phyloP scores from a whole-genome alignment of 1,140 invertebrate species.

The Epicauta chinensis region DNA sequence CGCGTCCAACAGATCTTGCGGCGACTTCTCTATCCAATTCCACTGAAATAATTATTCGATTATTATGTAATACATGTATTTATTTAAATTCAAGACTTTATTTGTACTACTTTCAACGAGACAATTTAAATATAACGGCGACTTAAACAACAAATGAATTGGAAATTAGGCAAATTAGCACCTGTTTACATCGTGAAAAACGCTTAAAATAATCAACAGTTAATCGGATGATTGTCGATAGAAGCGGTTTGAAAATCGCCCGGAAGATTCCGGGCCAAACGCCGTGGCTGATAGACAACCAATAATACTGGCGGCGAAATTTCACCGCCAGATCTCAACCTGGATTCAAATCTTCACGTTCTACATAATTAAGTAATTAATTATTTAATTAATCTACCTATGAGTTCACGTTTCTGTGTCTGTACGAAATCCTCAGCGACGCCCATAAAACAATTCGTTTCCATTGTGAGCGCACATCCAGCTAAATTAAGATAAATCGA shows the following conservation, averaged over 20 bases:
- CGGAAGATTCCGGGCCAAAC: no score
- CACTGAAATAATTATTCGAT: constrained; percentile 21
- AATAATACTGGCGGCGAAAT: no score
- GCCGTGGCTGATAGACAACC: no score
- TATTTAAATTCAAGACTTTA: constrained; percentile 2
- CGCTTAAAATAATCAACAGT: no score
- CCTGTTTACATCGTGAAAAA: background rate
- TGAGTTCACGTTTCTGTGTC: constrained; percentile 17
- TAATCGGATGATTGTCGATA: no score
- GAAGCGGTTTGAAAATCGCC: no score
- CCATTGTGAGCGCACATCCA: no score
- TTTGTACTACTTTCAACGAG: constrained; percentile 8
- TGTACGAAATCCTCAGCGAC: constrained; percentile 25
- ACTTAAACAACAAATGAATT: no score
- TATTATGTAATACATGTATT: constrained; percentile 3
- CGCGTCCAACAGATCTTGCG: constrained; percentile 10
- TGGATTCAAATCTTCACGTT: background rate
- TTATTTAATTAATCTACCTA: constrained; percentile 25
- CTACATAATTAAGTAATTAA: background rate
- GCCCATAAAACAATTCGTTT: constrained; percentile 23
- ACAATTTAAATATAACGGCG: no score
- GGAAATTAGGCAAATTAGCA: background rate
- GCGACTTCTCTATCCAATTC: constrained; percentile 26
- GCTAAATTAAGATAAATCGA: no score
- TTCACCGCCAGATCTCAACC: no score